Evolutionary conservation across 2,888 invertebrate genomes (phyloP).

Genomic region (Eristalis intricaria): DNA sequence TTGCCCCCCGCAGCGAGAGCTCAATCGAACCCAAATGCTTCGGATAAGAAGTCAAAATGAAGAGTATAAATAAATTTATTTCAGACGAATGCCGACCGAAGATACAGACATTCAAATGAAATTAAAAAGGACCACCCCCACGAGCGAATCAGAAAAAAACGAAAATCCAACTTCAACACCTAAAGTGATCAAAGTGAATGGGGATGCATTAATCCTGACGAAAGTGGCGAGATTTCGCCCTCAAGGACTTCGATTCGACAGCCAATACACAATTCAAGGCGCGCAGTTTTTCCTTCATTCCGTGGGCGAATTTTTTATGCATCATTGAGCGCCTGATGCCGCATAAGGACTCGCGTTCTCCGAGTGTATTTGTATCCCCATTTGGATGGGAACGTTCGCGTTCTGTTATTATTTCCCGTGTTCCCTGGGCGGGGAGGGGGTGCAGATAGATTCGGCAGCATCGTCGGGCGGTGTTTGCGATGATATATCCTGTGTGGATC

Average conservation of each 20-base stretch:
- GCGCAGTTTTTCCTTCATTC: constrained; percentile 20
- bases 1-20: constrained; percentile 10
- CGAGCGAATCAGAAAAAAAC: not conserved
- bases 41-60: constrained; percentile 49
- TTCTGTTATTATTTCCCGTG: constrained; percentile 35
- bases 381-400: not conserved
- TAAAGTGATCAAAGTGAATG: constrained; percentile 45
- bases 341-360: constrained; percentile 37
- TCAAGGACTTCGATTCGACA: constrained; percentile 20
- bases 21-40: not conserved
- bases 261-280: constrained; percentile 19
- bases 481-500: constrained; percentile 49
- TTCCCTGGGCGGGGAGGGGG: not conserved
- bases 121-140: constrained; percentile 35
- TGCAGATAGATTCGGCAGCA: not conserved
- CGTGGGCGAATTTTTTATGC: constrained; percentile 43
- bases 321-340: constrained; percentile 51
- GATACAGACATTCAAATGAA: constrained; percentile 14
- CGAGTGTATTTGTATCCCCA: not conserved
- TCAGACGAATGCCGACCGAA: not conserved
- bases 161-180: constrained; percentile 19
- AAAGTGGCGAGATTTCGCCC: constrained; percentile 54
- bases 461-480: not conserved
- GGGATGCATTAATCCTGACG: constrained; percentile 51
- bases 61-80: constrained; percentile 57